phyloP scores from a whole-genome alignment of 2,888 invertebrate genomes.

The Ditula angustiorana region DNA sequence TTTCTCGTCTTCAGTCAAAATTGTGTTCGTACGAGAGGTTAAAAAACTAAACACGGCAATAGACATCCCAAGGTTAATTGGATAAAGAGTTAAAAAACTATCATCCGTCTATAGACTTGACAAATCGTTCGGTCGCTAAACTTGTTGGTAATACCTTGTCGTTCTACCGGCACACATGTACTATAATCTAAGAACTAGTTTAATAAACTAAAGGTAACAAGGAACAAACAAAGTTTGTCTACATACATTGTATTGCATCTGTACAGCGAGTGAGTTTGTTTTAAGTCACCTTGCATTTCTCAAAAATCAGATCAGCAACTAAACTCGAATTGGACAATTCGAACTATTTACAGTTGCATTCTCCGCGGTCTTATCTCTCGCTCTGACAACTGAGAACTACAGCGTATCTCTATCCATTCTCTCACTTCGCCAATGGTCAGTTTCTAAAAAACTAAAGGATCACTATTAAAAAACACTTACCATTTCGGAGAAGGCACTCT shows the following conservation, averaged over 20 bases:
- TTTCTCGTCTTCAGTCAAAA: too few relatives aligned
- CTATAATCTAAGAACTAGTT: background rate
- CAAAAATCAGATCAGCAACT: background rate
- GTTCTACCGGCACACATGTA: background rate
- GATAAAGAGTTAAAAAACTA: background rate
- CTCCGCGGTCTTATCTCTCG: constrained; percentile 20
- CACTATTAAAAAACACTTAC: constrained; percentile 56
- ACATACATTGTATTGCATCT: too few relatives aligned
- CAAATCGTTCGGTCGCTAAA: background rate
- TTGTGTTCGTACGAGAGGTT: too few relatives aligned
- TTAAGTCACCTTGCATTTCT: constrained; percentile 3
- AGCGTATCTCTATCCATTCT: constrained; percentile 16
- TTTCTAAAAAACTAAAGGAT: constrained; percentile 36
- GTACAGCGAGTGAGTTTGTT: background rate
- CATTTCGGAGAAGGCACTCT: constrained; percentile 80
- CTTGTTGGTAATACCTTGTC: background rate
- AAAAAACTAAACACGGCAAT: too few relatives aligned
- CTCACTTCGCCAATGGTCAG: constrained; percentile 35
- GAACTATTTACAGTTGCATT: constrained; percentile 38
- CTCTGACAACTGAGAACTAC: constrained; percentile 18
- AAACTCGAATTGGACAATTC: constrained; percentile 24
- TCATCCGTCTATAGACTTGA: background rate
- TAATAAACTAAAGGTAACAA: background rate
- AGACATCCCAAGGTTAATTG: too few relatives aligned
- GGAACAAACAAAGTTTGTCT: background rate